Evolutionary conservation across 23 tunicate species (phyloP).

Genomic region (Clavelina lepadiformis): DNA sequence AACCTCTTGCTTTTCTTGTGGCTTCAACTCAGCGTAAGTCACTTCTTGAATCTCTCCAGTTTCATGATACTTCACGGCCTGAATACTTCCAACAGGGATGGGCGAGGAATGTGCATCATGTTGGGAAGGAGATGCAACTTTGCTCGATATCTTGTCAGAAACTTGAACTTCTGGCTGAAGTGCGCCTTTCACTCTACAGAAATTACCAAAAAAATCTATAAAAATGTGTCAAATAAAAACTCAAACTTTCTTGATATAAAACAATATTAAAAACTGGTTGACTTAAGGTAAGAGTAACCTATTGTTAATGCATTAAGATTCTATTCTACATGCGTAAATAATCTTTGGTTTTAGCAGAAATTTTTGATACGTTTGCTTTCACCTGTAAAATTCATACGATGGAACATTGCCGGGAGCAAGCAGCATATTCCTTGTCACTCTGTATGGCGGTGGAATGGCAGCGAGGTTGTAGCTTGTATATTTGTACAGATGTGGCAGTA

Average conservation of each 20-base stretch:
- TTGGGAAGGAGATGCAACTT: conserved; percentile 73
- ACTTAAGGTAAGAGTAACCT: no score
- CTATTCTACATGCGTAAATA: no score
- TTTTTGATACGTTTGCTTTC: background rate
- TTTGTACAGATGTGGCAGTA: conserved; percentile 71
- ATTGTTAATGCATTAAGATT: no score
- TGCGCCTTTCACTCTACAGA: conserved; percentile 20
- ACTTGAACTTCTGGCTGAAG: conserved; percentile 15
- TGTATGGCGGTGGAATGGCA: conserved; percentile 68
- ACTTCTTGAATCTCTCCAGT: conserved; percentile 82
- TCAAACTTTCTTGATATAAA: background rate
- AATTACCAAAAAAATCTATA: background rate
- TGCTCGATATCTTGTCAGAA: conserved; percentile 18
- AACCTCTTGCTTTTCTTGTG: conserved; percentile 88
- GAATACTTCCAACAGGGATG: conserved; percentile 36
- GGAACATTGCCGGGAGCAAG: conserved; percentile 73
- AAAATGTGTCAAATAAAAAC: background rate
- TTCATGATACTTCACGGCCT: conserved; percentile 79
- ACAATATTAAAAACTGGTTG: background rate
- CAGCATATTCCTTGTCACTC: conserved; percentile 79
- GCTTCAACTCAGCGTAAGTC: conserved; percentile 67
- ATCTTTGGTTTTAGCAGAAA: no score
- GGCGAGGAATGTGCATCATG: conserved; percentile 12
- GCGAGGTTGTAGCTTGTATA: conserved; percentile 67
- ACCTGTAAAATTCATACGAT: conserved; percentile 80